These are phyloP conservation scores for Dromaius novaehollandiae DNA, from an alignment of 2,113 vertebrate species.

Conservation along the genomic window DNA sequence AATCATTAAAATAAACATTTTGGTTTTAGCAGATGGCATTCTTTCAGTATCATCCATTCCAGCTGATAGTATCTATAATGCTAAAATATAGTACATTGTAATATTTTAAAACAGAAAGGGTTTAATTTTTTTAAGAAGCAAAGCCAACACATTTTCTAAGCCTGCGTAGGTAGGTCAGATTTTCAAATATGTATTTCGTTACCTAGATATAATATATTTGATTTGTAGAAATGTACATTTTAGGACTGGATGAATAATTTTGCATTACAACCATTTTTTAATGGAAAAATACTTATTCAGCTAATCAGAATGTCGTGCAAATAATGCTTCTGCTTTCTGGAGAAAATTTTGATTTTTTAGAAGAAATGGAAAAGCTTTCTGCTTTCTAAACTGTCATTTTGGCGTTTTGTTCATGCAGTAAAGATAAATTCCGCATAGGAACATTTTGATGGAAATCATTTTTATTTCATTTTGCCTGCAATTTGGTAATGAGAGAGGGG, in stretches of 20 bases:
- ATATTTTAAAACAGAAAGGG: background rate
- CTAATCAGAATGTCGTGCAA: background rate
- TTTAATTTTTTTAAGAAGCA: background rate
- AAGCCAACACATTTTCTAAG: background rate
- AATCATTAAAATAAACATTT: background rate
- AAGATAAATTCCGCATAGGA: background rate
- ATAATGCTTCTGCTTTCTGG: background rate
- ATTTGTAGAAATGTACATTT: background rate
- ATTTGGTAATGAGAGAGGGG: background rate
- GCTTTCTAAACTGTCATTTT: background rate
- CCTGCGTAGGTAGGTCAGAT: background rate
- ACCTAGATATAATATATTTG: background rate
- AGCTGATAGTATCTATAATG: background rate
- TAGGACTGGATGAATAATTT: background rate
- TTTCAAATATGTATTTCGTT: conserved; percentile 13
- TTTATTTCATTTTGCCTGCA: background rate
- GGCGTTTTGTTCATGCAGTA: background rate
- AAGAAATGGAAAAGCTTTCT: background rate
- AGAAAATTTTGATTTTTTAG: background rate
- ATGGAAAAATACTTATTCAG: background rate
- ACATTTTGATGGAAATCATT: background rate
- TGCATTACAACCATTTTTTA: background rate
- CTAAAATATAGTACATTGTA: background rate
- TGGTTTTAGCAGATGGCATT: background rate
- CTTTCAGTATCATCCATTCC: background rate